Base-by-base conservation (phyloP, 2,888 invertebrate species). In the Nomada lathburiana region DNA sequence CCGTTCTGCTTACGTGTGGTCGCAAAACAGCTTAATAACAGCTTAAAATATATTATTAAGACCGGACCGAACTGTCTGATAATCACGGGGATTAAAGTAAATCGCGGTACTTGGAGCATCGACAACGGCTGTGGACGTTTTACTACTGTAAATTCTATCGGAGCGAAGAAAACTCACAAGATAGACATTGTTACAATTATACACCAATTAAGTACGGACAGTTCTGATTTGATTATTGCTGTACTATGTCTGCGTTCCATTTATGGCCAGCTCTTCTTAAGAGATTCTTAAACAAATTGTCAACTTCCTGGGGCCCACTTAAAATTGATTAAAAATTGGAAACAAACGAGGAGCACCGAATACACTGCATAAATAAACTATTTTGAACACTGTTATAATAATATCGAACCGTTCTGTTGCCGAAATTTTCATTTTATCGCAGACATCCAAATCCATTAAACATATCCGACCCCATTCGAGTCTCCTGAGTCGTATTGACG, bases 21-120 rank as follows among this genome's bases (percentile, higher is more conserved):
- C 89, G 82, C 57, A 16, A 53, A 36, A 59, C 64, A 60, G 42
- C 76, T 77, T 87, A 89, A 89, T 86, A 75, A 84, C 73, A 78
- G 73, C 67, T 82, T 88, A 87, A 90, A 89, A 89, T 88, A 83
- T 86, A 78, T 90, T 85, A 88, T 91, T 90, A 89, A 80, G 73
- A 62, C 42, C 53, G 76, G 82, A 82, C 79, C 62, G 60, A 83
- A 63, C 77, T 67, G 63, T 42, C 55, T 53, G 76, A 84, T 78
- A 76, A 29, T 76, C 60, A 69, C 64, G 74, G 65, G 63, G 79
- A 82, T 82, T 69, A 80, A 80, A 77, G 68, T 36, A 47, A 71
- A 75, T 74, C 63, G 60, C 23, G 60, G 36, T 13, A 42, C 73
- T 57, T 59, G 77, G 44, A 72, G 71, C 80, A 79, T 75, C 79